Conservation (phyloP, 2,888 invertebrate species). For the Andrena dorsata region DNA sequence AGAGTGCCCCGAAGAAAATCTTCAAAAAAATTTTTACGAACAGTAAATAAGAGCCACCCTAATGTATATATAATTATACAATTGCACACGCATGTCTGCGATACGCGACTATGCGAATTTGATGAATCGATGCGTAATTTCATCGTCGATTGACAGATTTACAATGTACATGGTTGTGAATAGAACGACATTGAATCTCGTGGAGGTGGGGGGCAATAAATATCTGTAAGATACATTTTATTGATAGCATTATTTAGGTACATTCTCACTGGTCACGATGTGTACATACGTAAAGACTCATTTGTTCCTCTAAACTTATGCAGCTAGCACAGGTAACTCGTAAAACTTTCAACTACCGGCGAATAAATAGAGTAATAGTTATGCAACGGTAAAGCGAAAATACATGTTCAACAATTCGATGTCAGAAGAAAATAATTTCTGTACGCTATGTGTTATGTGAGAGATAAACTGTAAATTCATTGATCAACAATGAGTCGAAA, state of each 20-base stretch:
- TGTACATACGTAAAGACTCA: conserved; percentile 19
- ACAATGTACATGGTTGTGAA: not conserved
- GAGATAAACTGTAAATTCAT: conserved; percentile 77
- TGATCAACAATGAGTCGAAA: conserved; percentile 83
- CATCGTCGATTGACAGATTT: not conserved
- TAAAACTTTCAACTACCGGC: conserved; percentile 33
- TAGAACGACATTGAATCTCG: not conserved
- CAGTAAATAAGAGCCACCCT: no score
- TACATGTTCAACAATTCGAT: conserved; percentile 50
- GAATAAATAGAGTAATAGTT: conserved; percentile 41
- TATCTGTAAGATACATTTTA: conserved; percentile 80
- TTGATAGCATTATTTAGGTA: conserved; percentile 72
- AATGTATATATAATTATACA: no score
- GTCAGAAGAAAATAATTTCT: conserved; percentile 67
- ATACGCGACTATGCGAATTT: no score
- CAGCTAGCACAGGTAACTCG: conserved; percentile 35
- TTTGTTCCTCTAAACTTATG: conserved; percentile 34
- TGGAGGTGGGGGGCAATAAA: not conserved
- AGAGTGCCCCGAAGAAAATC: no score
- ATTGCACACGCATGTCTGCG: no score
- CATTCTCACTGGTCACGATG: conserved; percentile 59
- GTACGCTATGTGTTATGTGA: conserved; percentile 74
- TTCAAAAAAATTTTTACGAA: no score
- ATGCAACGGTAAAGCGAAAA: conserved; percentile 39
- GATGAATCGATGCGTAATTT: no score